Evolutionary conservation across 2,797 vertebrate species (phyloP).

Genomic region (Philypnodon macrostomus): DNA sequence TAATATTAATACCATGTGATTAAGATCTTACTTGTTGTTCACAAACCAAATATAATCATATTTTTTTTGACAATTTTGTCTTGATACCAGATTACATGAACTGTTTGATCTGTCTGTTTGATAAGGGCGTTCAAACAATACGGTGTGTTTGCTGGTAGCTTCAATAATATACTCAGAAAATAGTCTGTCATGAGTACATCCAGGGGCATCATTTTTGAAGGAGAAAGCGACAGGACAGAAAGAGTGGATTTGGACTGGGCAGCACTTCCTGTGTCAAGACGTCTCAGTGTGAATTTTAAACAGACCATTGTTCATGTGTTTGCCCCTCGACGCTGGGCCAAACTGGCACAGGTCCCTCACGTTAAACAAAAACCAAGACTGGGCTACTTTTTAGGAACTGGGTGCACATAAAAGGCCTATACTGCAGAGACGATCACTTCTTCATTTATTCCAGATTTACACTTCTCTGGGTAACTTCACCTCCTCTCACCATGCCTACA

Average conservation of each 20-base stretch:
- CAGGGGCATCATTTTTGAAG: slow-evolving; percentile 30
- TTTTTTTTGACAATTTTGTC: too few relatives aligned
- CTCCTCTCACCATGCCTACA: too few relatives aligned
- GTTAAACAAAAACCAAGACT: background rate
- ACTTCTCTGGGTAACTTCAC: too few relatives aligned
- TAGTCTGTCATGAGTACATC: too few relatives aligned
- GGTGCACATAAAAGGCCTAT: too few relatives aligned
- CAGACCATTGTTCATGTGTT: slow-evolving; percentile 51
- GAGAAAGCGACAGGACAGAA: slow-evolving; percentile 62
- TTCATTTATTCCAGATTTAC: background rate
- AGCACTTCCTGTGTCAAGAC: slow-evolving; percentile 58
- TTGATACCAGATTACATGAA: too few relatives aligned
- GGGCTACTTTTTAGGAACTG: slow-evolving; percentile 5
- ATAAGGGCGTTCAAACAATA: too few relatives aligned
- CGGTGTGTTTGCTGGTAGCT: slow-evolving; percentile 35
- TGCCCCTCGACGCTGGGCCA: slow-evolving; percentile 12
- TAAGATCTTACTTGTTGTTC: too few relatives aligned
- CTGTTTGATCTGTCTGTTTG: too few relatives aligned
- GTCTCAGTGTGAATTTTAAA: slow-evolving; percentile 41
- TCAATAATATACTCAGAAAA: background rate
- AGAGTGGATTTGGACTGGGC: slow-evolving; percentile 56
- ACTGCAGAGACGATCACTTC: background rate
- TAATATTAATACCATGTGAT: too few relatives aligned
- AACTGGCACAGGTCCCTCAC: background rate
- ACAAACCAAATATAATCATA: too few relatives aligned